These are phyloP conservation scores for Pseudopodoces humilis DNA, from an alignment of 2,113 vertebrate species.

Conservation along the genomic window DNA sequence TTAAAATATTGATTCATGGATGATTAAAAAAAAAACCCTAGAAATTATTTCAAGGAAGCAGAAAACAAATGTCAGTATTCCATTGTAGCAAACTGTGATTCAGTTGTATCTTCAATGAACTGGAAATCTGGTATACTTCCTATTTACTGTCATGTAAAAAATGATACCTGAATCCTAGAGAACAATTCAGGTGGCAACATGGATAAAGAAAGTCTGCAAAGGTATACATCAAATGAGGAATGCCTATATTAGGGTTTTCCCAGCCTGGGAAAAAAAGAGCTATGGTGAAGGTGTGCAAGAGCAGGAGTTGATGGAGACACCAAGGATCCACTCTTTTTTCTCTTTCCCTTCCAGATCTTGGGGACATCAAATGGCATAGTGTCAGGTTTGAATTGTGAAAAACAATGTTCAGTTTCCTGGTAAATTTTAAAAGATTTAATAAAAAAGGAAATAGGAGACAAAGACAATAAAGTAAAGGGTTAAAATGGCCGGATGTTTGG, in stretches of 20 bases:
- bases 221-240: not conserved
- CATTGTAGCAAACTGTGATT: not conserved
- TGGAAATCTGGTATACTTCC: not conserved
- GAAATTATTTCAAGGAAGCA: not conserved
- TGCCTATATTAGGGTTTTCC: not conserved
- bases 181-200: not conserved
- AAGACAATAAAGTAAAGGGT: no score
- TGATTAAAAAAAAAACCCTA: not conserved
- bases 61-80: not conserved
- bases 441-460: no score
- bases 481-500: no score
- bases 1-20: not conserved
- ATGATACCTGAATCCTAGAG: not conserved
- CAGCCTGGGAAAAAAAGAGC: not conserved
- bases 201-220: not conserved
- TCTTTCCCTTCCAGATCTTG: not conserved
- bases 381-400: not conserved
- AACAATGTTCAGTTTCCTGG: no score
- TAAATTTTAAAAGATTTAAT: no score
- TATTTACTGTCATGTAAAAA: not conserved
- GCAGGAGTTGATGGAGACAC: not conserved
- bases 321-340: not conserved
- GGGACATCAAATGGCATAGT: not conserved
- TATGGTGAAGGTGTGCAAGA: not conserved
- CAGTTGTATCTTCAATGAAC: not conserved